Conservation (phyloP, 2,888 invertebrate species). For the Cyrtodaria siliqua region DNA sequence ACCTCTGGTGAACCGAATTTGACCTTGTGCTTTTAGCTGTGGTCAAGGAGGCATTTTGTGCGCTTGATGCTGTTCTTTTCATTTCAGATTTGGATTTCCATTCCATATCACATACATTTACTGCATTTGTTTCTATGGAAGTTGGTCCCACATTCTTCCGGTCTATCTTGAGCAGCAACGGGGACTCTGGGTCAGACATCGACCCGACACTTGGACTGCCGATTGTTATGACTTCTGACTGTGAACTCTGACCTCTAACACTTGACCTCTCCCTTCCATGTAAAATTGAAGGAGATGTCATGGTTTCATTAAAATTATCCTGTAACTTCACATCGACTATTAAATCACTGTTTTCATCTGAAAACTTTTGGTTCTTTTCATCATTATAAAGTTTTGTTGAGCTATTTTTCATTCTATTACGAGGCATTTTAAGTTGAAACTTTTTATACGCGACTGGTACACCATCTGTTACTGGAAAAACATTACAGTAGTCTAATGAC, state of each 20-base stretch:
- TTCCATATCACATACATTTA: too few relatives aligned
- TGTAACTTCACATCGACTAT: background rate
- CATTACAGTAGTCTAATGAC: slow-evolving; percentile 47
- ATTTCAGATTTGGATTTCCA: too few relatives aligned
- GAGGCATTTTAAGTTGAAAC: slow-evolving; percentile 36
- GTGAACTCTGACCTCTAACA: background rate
- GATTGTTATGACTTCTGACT: slow-evolving; percentile 20
- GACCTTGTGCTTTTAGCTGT: slow-evolving; percentile 6
- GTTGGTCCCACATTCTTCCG: too few relatives aligned
- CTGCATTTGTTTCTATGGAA: too few relatives aligned
- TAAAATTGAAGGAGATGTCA: slow-evolving; percentile 42
- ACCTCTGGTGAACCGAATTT: slow-evolving; percentile 7
- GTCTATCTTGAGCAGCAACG: slow-evolving; percentile 29
- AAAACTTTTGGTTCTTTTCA: background rate
- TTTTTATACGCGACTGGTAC: slow-evolving; percentile 22
- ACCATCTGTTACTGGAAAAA: slow-evolving; percentile 56
- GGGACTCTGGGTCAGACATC: slow-evolving; percentile 49
- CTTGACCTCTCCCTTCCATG: background rate
- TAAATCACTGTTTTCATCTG: slow-evolving; percentile 1
- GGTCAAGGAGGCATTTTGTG: too few relatives aligned
- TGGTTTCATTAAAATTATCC: slow-evolving; percentile 8
- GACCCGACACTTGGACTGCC: slow-evolving; percentile 41
- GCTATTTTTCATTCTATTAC: background rate
- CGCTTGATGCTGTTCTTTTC: too few relatives aligned
- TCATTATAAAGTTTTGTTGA: too few relatives aligned